Conservation (phyloP, 2,888 invertebrate species). For the Drosophila nigritarsus region DNA sequence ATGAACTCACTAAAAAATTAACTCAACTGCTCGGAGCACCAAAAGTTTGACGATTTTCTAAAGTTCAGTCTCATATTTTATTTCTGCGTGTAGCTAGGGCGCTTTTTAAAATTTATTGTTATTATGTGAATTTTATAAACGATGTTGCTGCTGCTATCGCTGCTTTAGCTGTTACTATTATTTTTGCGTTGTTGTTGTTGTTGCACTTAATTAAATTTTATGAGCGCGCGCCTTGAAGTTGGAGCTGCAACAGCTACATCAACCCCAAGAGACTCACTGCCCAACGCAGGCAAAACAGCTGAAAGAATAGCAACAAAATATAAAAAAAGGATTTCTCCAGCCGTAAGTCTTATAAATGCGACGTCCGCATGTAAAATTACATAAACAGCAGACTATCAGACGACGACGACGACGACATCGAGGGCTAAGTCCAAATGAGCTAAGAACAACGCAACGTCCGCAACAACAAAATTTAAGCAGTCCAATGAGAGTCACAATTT, state of each 20-base stretch:
- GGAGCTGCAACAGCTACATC: constrained; percentile 33
- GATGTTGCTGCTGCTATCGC: constrained; percentile 53
- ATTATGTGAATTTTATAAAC: constrained; percentile 82
- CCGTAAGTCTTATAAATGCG: constrained; percentile 41
- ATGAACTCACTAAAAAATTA: no score
- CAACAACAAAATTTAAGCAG: constrained; percentile 38
- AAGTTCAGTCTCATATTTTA: not conserved
- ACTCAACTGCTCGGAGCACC: no score
- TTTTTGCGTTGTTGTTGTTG: constrained; percentile 59
- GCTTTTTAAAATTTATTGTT: constrained; percentile 80
- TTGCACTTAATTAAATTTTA: constrained; percentile 80
- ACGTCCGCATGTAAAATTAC: constrained; percentile 42
- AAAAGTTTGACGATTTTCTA: not conserved
- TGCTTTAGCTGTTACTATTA: constrained; percentile 24
- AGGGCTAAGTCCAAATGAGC: constrained; percentile 47
- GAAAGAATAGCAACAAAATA: not conserved
- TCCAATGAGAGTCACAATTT: constrained; percentile 50
- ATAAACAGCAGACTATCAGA: constrained; percentile 33
- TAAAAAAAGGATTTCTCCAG: constrained; percentile 40
- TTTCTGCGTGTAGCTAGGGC: constrained; percentile 42
- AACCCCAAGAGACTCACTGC: constrained; percentile 8
- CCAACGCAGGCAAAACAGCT: constrained; percentile 3
- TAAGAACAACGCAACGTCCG: constrained; percentile 3
- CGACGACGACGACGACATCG: not conserved
- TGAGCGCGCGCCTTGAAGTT: constrained; percentile 59